Conservation (phyloP, 2,888 invertebrate genomes). For the Hypomecis atomaria region DNA sequence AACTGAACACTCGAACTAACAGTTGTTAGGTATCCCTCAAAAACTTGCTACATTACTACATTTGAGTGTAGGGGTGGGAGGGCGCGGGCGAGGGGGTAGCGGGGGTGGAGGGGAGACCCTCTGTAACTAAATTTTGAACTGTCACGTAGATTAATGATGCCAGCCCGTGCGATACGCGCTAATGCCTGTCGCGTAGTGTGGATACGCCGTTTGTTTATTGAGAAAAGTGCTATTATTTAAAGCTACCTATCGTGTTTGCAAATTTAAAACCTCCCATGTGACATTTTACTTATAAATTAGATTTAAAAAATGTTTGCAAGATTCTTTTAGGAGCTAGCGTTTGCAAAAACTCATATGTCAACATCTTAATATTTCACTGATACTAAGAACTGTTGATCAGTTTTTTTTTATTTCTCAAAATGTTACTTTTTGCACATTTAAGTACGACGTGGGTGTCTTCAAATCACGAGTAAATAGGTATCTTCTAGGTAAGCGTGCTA, state of each 20-base stretch:
- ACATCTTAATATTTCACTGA: too few relatives aligned
- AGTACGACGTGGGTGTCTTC: too few relatives aligned
- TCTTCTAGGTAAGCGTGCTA: too few relatives aligned
- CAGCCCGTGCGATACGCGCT: constrained; percentile 84
- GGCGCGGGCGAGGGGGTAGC: constrained; percentile 49
- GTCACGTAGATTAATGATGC: constrained; percentile 86
- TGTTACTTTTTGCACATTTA: too few relatives aligned
- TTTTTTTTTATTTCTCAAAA: too few relatives aligned
- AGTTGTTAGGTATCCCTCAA: constrained; percentile 60
- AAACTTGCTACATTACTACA: constrained; percentile 63
- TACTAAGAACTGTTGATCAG: too few relatives aligned
- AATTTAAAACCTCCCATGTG: too few relatives aligned
- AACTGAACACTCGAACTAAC: constrained; percentile 22
- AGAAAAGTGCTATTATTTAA: not conserved
- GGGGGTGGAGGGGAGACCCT: constrained; percentile 64
- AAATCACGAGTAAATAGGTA: too few relatives aligned
- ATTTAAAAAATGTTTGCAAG: too few relatives aligned
- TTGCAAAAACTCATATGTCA: too few relatives aligned
- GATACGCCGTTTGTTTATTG: constrained; percentile 57
- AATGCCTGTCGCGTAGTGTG: constrained; percentile 74
- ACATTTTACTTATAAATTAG: too few relatives aligned
- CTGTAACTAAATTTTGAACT: constrained; percentile 85
- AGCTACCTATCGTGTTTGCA: not conserved
- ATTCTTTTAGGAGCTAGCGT: too few relatives aligned
- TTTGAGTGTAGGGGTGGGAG: constrained; percentile 47